Evolutionary conservation across 1,140 invertebrate species (phyloP).

Genomic region (Sycophaga agraensis): DNA sequence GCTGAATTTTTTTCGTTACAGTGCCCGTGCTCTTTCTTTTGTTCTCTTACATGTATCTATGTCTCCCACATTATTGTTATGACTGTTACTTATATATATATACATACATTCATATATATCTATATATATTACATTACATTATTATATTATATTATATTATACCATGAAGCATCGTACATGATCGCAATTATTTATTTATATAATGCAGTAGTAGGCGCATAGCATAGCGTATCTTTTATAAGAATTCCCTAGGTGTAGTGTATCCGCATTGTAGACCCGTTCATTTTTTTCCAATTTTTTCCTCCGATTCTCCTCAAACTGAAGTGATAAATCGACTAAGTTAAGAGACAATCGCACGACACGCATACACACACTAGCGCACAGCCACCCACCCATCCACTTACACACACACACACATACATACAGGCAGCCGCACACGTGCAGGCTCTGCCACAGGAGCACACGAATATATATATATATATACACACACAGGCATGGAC

Average conservation of each 20-base stretch:
- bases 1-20: constrained; percentile 15
- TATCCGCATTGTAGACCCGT: too few relatives aligned
- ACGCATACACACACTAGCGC: too few relatives aligned
- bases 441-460: too few relatives aligned
- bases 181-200: constrained; percentile 19
- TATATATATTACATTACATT: not conserved
- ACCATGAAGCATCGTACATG: constrained; percentile 17
- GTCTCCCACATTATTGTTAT: constrained; percentile 16
- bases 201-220: constrained; percentile 19
- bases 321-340: too few relatives aligned
- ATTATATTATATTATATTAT: not conserved
- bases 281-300: too few relatives aligned
- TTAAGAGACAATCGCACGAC: too few relatives aligned
- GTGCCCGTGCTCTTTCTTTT: constrained; percentile 17
- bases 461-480: not conserved
- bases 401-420: too few relatives aligned
- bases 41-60: constrained; percentile 22
- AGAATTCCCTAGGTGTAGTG: constrained; percentile 10
- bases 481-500: too few relatives aligned
- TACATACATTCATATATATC: not conserved
- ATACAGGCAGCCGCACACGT: too few relatives aligned
- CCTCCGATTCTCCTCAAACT: too few relatives aligned
- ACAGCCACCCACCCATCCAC: too few relatives aligned
- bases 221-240: not conserved
- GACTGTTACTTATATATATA: not conserved